Base-by-base conservation (phyloP, 2,797 vertebrate genomes). In the Sebastes itinus region DNA sequence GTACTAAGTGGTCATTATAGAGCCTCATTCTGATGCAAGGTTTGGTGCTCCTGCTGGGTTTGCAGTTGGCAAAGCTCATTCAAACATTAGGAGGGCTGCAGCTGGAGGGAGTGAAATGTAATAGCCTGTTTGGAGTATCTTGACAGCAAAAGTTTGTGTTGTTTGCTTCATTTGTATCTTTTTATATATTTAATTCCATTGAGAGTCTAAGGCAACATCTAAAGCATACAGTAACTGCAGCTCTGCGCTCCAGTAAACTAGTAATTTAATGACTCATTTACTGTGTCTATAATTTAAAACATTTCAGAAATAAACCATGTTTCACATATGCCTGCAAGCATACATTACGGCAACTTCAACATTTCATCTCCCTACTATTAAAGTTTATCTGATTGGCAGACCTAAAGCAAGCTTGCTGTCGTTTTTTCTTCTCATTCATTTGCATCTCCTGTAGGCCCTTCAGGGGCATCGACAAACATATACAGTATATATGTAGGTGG, bases 31-130 rank as follows among this genome's bases (percentile, higher is more conserved):
- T 54, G 32, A 86, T 85, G 80, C 86, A 69, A 76, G 60, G 70
- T 65, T 70, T 81, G 54, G 64, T 72, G 77, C 58, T 84, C 89
- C 85, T 82, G 85, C 83, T 91, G 90, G 75, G 76, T 75, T 61
- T 85, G 77, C 77, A 85, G 87, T 80, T 80, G 82, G 77, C 72
- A 83, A 81, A 84, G 64, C 77, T 84, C 74, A 60, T 84, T 86
- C 77, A 87, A 91, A 84, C 89, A 91, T 87, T 77, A 77, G 88
- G 80, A 87, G 87, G 81, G 83, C 75, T 72, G 65, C 77, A 75
- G 77, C 74, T 80, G 32, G 70, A 77, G 56, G 59, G 56, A 83
- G 64, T 16, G 64, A 86, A 86, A 81, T 72, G 23, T 75, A 87
- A 75, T 62, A n/a, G 65, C 25, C 60, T 82, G 66, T 67, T 87